Evolutionary conservation across 37 sponge, comb jelly and placozoan genomes (phyloP), one percentile per base, ranked within the genome.

Genomic region (Ianthella basta): DNA sequence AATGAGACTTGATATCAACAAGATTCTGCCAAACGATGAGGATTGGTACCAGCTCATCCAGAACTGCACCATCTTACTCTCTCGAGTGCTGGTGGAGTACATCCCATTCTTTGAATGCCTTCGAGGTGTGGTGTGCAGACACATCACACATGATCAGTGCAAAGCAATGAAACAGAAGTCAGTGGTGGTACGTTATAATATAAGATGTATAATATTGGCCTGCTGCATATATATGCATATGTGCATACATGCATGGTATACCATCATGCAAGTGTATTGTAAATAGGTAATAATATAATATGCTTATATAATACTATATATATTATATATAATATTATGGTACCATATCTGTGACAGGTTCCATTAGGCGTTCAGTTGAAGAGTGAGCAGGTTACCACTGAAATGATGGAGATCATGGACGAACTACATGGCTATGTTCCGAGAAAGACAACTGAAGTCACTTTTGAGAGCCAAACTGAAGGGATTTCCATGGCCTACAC

Each of bases 371-470:
- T 64, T 21, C 66, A 64, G 27, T 30, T 64, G 20, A 64, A 16
- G n/a, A 64, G 27, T 64, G 66, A 64, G 27, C 66, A 64, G n/a
- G 6, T 16, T 30, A 64, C 23, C 27, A 8, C n/a, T 20, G 66
- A 64, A 29, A 64, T 64, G 66, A 64, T 64, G 23, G 66, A 64
- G 20, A 64, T 64, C 14, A 64, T 64, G 66, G 66, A 64, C 6
- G 66, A 64, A 64, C 66, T 64, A 10, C 66, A 64, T 30, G 27
- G 66, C 8, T 64, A 64, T 64, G 23, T 64, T 16, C 66, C 66
- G 23, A 20, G n/a, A 8, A 64, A 64, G 23, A 21, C 66, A 21
- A 30, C 12, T 8, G 6, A 10, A 16, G 27, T 29, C 29, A 29
- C 6, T 10, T 64, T 29, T 64, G n/a, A 64, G n/a, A 16, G 27